Conservation (phyloP, 2,113 vertebrate genomes). For the Tinamus guttatus region DNA sequence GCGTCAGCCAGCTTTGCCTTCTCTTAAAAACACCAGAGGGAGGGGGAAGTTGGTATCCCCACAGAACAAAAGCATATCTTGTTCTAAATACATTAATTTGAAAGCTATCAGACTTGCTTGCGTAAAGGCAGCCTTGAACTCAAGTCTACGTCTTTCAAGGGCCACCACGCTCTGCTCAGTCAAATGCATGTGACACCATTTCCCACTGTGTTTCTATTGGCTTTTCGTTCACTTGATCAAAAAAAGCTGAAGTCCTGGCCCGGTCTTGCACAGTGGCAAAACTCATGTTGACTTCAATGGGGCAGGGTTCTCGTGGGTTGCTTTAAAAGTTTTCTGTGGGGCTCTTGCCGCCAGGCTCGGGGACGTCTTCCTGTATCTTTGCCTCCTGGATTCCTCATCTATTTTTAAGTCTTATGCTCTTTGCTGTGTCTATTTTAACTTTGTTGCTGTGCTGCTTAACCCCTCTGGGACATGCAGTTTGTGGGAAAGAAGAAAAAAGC, state of each 20-base stretch:
- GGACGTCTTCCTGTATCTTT: slow-evolving; percentile 39
- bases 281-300: neutral
- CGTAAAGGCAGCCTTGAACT: neutral
- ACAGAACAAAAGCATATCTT: slow-evolving; percentile 16
- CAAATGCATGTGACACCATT: neutral
- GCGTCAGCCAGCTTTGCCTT: neutral
- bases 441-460: slow-evolving; percentile 18
- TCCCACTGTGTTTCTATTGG: neutral
- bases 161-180: neutral
- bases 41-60: neutral
- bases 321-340: neutral
- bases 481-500: slow-evolving; percentile 26
- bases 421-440: slow-evolving; percentile 46
- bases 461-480: slow-evolving; percentile 35
- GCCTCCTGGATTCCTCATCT: slow-evolving; percentile 49
- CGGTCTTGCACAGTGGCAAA: neutral
- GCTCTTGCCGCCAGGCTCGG: neutral
- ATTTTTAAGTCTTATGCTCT: slow-evolving; percentile 43
- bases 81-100: neutral
- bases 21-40: neutral
- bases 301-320: neutral
- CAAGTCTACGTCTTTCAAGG: neutral
- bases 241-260: neutral
- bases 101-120: neutral
- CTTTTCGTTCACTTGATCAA: slow-evolving; percentile 18